These are phyloP conservation scores for Priapulus caudatus DNA, from an alignment of 2,888 invertebrate species.

Conservation along the genomic window DNA sequence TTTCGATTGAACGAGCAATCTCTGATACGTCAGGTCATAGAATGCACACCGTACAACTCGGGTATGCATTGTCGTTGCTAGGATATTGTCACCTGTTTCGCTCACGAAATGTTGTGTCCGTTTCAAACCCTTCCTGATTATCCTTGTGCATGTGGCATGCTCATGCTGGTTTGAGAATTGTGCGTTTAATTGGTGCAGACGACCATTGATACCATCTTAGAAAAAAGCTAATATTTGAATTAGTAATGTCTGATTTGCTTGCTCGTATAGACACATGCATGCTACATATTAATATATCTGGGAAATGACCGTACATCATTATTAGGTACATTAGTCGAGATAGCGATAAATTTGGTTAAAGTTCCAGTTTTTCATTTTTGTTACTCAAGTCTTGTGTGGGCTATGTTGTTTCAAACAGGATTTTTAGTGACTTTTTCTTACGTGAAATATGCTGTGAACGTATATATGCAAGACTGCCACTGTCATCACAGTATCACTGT, in stretches of 20 bases:
- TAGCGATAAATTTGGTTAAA: too few relatives aligned
- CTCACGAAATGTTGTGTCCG: too few relatives aligned
- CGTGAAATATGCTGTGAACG: not conserved
- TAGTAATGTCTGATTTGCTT: not conserved
- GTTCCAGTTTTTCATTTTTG: constrained; percentile 2
- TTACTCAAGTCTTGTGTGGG: constrained; percentile 4
- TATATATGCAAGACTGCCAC: too few relatives aligned
- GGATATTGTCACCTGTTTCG: too few relatives aligned
- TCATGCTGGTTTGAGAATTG: not conserved
- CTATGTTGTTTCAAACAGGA: not conserved
- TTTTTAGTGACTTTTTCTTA: not conserved
- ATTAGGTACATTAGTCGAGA: too few relatives aligned
- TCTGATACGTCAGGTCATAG: constrained; percentile 65
- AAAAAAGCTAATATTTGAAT: not conserved
- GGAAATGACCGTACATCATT: too few relatives aligned
- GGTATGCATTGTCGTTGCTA: too few relatives aligned
- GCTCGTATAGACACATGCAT: too few relatives aligned
- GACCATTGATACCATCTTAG: not conserved
- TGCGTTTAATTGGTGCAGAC: not conserved
- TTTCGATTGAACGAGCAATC: constrained; percentile 67
- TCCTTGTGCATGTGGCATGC: not conserved
- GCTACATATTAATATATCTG: too few relatives aligned
- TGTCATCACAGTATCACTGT: too few relatives aligned
- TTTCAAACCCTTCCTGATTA: not conserved
- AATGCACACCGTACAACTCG: too few relatives aligned